phyloP scores from a whole-genome alignment of 2,797 vertebrate species.

The Sebastes glaucus region DNA sequence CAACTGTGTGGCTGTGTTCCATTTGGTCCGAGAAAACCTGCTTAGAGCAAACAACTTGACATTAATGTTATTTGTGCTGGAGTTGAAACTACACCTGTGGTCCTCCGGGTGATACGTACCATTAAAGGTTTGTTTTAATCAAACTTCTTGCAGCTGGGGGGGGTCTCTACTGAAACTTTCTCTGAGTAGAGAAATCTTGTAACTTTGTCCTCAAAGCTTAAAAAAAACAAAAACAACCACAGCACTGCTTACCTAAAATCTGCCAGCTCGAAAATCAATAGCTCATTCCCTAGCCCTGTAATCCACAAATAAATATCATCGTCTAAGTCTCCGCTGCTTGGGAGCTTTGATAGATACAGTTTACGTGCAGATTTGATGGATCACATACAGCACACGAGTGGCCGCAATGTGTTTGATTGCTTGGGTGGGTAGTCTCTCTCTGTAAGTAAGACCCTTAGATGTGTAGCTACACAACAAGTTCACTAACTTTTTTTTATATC shows the following conservation, averaged over 20 bases:
- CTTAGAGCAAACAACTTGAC: conserved; percentile 23
- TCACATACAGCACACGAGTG: conserved; percentile 21
- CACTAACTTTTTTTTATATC: conserved; percentile 39
- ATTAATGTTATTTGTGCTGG: conserved; percentile 14
- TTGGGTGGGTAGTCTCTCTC: not conserved
- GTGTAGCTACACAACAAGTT: conserved; percentile 10
- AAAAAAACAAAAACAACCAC: not conserved
- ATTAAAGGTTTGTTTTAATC: conserved; percentile 8
- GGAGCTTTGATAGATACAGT: conserved; percentile 39
- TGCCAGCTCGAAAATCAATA: conserved; percentile 68
- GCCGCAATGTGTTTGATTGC: conserved; percentile 12
- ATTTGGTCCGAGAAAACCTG: conserved; percentile 36
- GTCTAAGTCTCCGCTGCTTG: conserved; percentile 32
- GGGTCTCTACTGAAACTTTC: conserved; percentile 1
- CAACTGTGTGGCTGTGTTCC: conserved; percentile 9
- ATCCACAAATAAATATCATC: conserved; percentile 70
- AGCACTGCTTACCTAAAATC: conserved; percentile 31
- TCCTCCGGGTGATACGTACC: conserved; percentile 9
- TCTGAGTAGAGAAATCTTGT: conserved; percentile 16
- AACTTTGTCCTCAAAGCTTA: conserved; percentile 53
- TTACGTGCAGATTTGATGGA: conserved; percentile 52
- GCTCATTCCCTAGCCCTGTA: conserved; percentile 59
- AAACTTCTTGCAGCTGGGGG: not conserved
- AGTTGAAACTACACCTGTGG: not conserved
- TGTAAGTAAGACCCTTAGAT: not conserved